Evolutionary conservation across 2,888 invertebrate species (phyloP), one percentile per base, ranked within the genome.

Genomic region (Habroteleia sp.): DNA sequence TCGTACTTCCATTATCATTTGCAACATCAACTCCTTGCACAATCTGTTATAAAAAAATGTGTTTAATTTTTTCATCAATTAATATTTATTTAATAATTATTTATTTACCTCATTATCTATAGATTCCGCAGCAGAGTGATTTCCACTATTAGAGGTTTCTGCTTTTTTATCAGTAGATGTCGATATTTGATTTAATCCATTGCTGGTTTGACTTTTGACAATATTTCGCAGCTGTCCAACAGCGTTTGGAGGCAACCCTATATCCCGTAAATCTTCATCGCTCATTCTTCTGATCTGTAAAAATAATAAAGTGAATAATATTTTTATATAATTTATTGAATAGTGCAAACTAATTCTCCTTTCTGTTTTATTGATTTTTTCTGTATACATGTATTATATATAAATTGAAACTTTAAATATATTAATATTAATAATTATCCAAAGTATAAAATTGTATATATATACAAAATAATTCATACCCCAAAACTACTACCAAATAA

Each of bases 201-300:
- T 88, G 46, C 80, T 81, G 6, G 85, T 83, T 79, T 88, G 88
- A 82, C 91, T 87, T 81, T 91, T 91, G 79, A 92, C 91, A 77
- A 92, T 89, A 74, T 91, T 91, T 63, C 92, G 89, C 77, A 91
- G 89, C 81, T 91, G 91, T 33, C 91, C 91, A 65, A 91, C 89
- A 29, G 90, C 90, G 76, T 89, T 91, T 39, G 84, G 83, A 42
- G 89, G 85, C 74, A 90, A 82, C 31, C 89, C 90, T 76, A 91
- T 85, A 71, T 93, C 93, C 68, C 91, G 90, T 80, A 92, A 87
- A 85, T 93, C 91, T 78, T 93, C 92, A 74, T 93, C 93, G 56
- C 90, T 91, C 85, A 92, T 91, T 82, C 90, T 91, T 80, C 91
- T 91, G 81, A 93, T 90, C 93, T 93, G 88, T 68, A 79, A 76